Percentiles rank a stretch among this genome's conserved stretches.
phyloP scores from a whole-genome alignment of 2,113 vertebrate genomes.

The Xiphophorus couchianus region DNA sequence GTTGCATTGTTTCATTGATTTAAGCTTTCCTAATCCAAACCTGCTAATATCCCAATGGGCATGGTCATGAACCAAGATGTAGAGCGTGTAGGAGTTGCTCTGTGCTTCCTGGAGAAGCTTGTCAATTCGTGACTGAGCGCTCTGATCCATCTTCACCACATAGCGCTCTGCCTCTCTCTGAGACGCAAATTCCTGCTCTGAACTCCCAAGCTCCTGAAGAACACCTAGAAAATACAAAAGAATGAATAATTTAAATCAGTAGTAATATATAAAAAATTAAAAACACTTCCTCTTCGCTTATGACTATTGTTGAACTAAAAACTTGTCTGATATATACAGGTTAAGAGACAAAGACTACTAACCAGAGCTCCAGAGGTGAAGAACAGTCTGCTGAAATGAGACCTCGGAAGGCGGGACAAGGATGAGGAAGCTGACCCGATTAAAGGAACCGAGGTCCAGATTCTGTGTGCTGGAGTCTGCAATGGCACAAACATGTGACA shows the following conservation, averaged over 20 bases:
- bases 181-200: constrained; percentile 86
- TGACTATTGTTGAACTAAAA: background rate
- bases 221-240: constrained; percentile 81
- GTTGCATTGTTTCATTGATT: background rate
- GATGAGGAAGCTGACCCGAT: constrained; percentile 93
- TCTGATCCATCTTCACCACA: constrained; percentile 89
- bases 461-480: constrained; percentile 98
- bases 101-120: constrained; percentile 88
- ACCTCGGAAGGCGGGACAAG: constrained; percentile 95
- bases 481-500: constrained; percentile 96
- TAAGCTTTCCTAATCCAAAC: constrained; percentile 64
- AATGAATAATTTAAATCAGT: background rate
- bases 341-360: constrained; percentile 11
- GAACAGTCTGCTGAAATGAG: constrained; percentile 93
- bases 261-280: too few species aligned
- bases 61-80: constrained; percentile 94
- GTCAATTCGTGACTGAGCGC: constrained; percentile 86
- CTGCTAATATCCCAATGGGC: constrained; percentile 95
- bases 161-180: constrained; percentile 86
- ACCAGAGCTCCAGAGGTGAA: constrained; percentile 95
- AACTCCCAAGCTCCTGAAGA: constrained; percentile 88
- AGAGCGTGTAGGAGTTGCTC: constrained; percentile 92
- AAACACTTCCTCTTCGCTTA: background rate
- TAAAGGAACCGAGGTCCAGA: constrained; percentile 91
- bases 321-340: background rate